Base-by-base conservation (phyloP, 1,140 invertebrate genomes). In the Formica exsecta region DNA sequence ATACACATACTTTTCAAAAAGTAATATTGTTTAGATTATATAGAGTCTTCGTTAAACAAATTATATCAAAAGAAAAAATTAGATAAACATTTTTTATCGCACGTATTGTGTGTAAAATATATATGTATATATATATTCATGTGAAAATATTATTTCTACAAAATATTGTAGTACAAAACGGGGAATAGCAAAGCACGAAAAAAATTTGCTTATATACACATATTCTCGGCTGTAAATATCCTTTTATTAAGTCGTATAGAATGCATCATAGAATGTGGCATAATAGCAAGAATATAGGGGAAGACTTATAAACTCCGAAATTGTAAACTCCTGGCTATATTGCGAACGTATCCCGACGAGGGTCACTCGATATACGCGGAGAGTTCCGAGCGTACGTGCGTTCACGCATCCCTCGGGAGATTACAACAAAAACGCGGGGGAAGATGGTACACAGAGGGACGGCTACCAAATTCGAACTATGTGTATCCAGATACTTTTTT, bases 381-480 rank as follows among this genome's bases (percentile, higher is more conserved):
- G 51, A 22, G 75, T 61, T 70, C 41, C 70, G 71, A 81, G 85
- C 36, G 86, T 87, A 88, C 85, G 87, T 87, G 87, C 71, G 75
- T 62, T 74, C 68, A 75, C 51, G 48, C 74, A 29, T 73, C 64
- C 68, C 81, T 81, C 57, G 62, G 68, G 88, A 89, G 86, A 89
- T 88, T 89, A 86, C 88, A 88, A 88, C 74, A 85, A 88, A 87
- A 89, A 88, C 68, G 85, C 62, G 70, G 48, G 79, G 64, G 83
- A 86, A 88, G 86, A 87, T 59, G 54, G 86, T 71, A 73, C 65
- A 85, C 87, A 89, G 66, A 59, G 76, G 75, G 81, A 70, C 51
- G 62, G 62, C 88, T 86, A 75, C 75, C 70, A 71, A 87, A 89
- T 88, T 88, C 84, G 86, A 79, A 36, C 62, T 68, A n/a, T 75